Evolutionary conservation across 2,888 invertebrate genomes (phyloP).

Genomic region (Boloria selene): DNA sequence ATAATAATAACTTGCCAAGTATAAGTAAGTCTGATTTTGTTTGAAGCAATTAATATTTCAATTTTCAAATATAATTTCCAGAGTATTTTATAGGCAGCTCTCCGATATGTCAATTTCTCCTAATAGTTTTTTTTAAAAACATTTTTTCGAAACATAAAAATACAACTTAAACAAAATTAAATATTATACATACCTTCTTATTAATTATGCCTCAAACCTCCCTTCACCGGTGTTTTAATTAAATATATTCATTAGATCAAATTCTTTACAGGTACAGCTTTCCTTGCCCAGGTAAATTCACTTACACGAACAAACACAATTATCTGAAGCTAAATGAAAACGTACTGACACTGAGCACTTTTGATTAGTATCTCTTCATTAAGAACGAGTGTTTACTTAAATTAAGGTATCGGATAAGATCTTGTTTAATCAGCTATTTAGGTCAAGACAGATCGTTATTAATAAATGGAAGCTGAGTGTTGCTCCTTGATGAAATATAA

Average conservation of each 20-base stretch:
- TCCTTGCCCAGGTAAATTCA: conserved; percentile 33
- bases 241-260: conserved; percentile 17
- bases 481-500: conserved; percentile 4
- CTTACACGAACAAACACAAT: conserved; percentile 44
- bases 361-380: conserved; percentile 71
- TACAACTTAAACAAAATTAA: no score
- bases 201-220: no score
- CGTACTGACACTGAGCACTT: conserved; percentile 43
- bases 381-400: conserved; percentile 71
- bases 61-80: no score
- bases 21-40: no score
- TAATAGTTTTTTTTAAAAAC: no score
- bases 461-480: conserved; percentile 18
- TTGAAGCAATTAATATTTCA: no score
- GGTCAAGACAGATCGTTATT: conserved; percentile 37
- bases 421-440: conserved; percentile 33
- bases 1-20: no score
- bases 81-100: no score
- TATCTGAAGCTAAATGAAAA: conserved; percentile 44
- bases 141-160: no score
- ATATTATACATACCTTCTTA: no score
- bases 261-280: conserved; percentile 23
- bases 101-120: no score
- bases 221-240: neutral
- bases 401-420: conserved; percentile 57